These are phyloP conservation scores for Pseudobourletiella spinata DNA, from an alignment of 1,140 invertebrate species.

Conservation along the genomic window DNA sequence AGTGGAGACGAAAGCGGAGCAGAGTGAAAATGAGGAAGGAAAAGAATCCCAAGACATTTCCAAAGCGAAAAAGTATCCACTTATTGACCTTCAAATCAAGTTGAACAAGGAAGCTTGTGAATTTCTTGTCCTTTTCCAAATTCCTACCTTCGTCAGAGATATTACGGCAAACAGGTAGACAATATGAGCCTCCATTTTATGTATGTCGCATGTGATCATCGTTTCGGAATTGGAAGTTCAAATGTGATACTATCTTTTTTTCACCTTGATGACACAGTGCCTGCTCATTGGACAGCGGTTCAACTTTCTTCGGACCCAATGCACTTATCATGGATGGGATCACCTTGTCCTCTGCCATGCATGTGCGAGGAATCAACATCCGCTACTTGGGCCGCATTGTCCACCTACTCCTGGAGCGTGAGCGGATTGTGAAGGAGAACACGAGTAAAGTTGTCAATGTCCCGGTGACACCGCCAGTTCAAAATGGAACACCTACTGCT, in stretches of 20 bases:
- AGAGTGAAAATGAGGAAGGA: slow-evolving; percentile 60
- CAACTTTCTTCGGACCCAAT: slow-evolving; percentile 35
- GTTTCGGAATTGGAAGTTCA: neutral
- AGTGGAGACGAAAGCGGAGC: slow-evolving; percentile 50
- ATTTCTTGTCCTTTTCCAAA: slow-evolving; percentile 84
- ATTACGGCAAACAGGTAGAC: slow-evolving; percentile 46
- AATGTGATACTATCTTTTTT: slow-evolving; percentile 1
- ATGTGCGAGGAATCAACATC: slow-evolving; percentile 91
- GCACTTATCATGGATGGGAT: slow-evolving; percentile 68
- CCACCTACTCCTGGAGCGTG: slow-evolving; percentile 25
- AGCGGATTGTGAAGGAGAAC: slow-evolving; percentile 15
- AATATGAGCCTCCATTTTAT: too few species aligned
- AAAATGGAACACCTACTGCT: slow-evolving; percentile 1
- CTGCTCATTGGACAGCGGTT: slow-evolving; percentile 34
- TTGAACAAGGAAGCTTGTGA: slow-evolving; percentile 77
- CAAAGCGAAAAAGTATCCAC: slow-evolving; percentile 29
- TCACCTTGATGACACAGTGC: too few species aligned
- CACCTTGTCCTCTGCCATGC: slow-evolving; percentile 87
- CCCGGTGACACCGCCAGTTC: neutral
- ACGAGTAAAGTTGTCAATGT: slow-evolving; percentile 16
- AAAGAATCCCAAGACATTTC: slow-evolving; percentile 14
- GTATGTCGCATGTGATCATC: neutral
- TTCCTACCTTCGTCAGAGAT: slow-evolving; percentile 66
- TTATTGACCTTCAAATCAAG: slow-evolving; percentile 27
- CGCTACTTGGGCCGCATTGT: slow-evolving; percentile 69